Conservation (phyloP, 30 jellyfish, hydroid and myxozoan species). For the Aurelia sp. region DNA sequence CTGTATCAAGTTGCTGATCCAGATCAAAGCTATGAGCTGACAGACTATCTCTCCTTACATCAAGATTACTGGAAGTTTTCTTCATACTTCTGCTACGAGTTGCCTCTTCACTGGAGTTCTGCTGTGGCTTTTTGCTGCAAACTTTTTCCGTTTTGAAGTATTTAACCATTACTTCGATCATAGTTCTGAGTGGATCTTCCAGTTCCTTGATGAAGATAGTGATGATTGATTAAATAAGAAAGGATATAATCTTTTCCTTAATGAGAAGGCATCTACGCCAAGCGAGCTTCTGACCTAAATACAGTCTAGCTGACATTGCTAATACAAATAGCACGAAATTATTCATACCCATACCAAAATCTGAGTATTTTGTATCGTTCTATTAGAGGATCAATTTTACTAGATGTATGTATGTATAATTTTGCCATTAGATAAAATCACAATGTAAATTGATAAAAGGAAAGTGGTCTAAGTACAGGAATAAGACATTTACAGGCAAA, state of each 20-base stretch:
- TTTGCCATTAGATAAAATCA: no score
- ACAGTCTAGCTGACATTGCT: no score
- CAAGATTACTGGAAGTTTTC: not conserved
- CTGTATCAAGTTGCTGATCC: conserved; percentile 4
- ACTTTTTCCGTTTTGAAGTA: conserved; percentile 23
- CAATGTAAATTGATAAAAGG: no score
- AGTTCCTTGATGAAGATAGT: conserved; percentile 9
- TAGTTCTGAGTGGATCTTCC: conserved; percentile 47
- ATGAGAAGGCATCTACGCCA: no score
- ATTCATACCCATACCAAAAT: no score
- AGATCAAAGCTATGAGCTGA: conserved; percentile 1
- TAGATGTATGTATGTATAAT: no score
- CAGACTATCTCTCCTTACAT: not conserved
- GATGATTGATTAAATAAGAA: not conserved
- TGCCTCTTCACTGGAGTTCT: not conserved
- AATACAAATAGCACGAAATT: no score
- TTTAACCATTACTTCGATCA: conserved; percentile 61
- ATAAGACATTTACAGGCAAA: no score
- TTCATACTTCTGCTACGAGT: not conserved
- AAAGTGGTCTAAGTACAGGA: no score
- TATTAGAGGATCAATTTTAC: no score
- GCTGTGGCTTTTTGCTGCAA: not conserved
- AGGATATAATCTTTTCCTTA: not conserved
- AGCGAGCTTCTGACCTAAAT: no score
- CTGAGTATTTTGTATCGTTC: no score